Evolutionary conservation across 2,888 invertebrate genomes (phyloP), one percentile per base, ranked within the genome.

Genomic region (Parnassius glacialis): DNA sequence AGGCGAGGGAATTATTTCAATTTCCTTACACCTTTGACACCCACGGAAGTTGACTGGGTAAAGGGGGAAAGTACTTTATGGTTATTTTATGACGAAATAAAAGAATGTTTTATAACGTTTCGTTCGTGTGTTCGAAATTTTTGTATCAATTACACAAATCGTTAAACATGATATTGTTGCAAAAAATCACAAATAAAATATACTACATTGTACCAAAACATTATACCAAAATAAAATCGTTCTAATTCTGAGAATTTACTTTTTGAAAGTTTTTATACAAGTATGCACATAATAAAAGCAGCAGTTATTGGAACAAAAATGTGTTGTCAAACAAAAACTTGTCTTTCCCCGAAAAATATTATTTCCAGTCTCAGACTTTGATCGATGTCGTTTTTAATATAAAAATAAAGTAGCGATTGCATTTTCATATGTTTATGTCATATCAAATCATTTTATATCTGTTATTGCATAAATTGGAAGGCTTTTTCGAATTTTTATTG

Each of bases 401-500:
- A n/a, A 9, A 52, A 45, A 58, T 52, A 13, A 51, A 56, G 2
- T 56, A 47, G n/a, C 56, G 34, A 47, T 56, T 56, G n/a, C n/a
- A 56, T 47, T 47, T 44, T 56, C 47, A n/a, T 11, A 25, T 53
- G 43, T 60, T 43, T 54, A 54, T 60, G 25, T 10, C 13, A 12
- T 48, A 61, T 20, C 20, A 25, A 61, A 52, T 48, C 41, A n/a
- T 53, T 53, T 62, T 50, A 53, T 43, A 50, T 57, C 53, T 13
- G 53, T 41, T 57, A 44, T 57, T 62, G 53, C 53, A 57, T 57
- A 56, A 56, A 52, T 57, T 57, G 47, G 47, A 62, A 42, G 53
- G 13, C n/a, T 41, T 43, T 53, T 43, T 53, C 43, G 53, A 53
- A 62, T 57, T 62, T 57, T 62, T 62, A 62, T 62, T 57, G 50